Base-by-base conservation (phyloP, 2,888 invertebrate species). In the Lycaena phlaeas region DNA sequence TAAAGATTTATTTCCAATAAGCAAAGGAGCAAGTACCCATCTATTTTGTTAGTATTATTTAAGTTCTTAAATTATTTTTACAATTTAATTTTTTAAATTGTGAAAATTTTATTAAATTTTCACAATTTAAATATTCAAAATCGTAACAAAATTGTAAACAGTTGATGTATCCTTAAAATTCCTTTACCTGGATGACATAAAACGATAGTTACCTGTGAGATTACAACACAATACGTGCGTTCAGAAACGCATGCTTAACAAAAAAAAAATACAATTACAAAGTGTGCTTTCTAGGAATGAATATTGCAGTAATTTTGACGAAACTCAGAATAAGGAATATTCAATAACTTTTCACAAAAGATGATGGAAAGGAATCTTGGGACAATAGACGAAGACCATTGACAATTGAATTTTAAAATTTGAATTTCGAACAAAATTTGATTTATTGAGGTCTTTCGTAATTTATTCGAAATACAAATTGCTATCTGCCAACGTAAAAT, bases 121-220 rank as follows among this genome's bases (percentile, higher is more conserved):
- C n/a, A n/a, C n/a, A n/a, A n/a, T n/a, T n/a, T n/a, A n/a, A n/a
- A n/a, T n/a, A n/a, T n/a, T n/a, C n/a, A n/a, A n/a, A n/a, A n/a
- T n/a, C n/a, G n/a, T n/a, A n/a, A n/a, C n/a, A n/a, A n/a, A n/a
- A n/a, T n/a, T n/a, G n/a, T n/a, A n/a, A n/a, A n/a, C n/a, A n/a
- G n/a, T n/a, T n/a, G n/a, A 34, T 18, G 34, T 31, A 31, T 30
- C 15, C 15, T n/a, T n/a, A n/a, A n/a, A n/a, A n/a, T n/a, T 34
- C 7, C 22, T 22, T 34, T 34, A 34, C 34, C 34, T 34, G 34
- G 12, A 18, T n/a, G n/a, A 18, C 9, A 31, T 11, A 3, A 18
- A 29, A 29, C 14, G 29, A 29, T 31, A 11, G 31, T 18, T 31
- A 31, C 30, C 30, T 31, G 30, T 6, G 30, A 31, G 18, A 31